Base-by-base conservation (phyloP, 2,888 invertebrate species). In the Coleophora deauratella region DNA sequence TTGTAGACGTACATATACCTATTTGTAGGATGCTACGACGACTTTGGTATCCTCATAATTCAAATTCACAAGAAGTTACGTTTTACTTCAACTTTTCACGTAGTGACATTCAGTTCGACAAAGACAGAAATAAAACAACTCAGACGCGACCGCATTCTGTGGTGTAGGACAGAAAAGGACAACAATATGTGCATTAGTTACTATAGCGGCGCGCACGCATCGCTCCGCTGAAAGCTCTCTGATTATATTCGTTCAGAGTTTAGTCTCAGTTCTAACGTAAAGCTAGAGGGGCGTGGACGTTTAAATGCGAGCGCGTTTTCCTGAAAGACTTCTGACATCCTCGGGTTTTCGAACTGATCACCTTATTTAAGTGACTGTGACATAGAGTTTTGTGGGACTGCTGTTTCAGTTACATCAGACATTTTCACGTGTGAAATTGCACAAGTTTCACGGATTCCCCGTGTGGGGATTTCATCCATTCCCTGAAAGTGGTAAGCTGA, bases 401-500 rank as follows among this genome's bases (percentile, higher is more conserved):
- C 55, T 46, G 36, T 45, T 47, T 37, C 62, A 66, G 61, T 55
- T 55, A 47, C 49, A 31, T 49, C 53, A 52, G 54, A 57, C 52
- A 30, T 50, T 48, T 41, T 32, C 35, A 37, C 38, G 49, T 52
- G 54, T 51, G 50, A 52, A 50, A 52, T 55, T 40, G 51, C 43
- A 46, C 39, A 40, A 37, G 46, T 50, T 54, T 59, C 58, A 68
- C 62, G 62, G 66, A 65, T 72, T 54, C 50, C 49, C 52, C 52
- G 49, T 50, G 55, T 51, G 57, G 62, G 66, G 62, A 62, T 66
- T 65, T 64, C 60, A 52, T 60, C 62, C 57, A 63, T 75, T 72
- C 71, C 62, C 49, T 59, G 72, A 69, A 70, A 58, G 60, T 70
- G 81, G 84, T 84, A 72, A 79, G 84, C 54, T 46, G 64, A 71